phyloP scores from a whole-genome alignment of 2,888 invertebrate genomes.

The Polietes domitor region DNA sequence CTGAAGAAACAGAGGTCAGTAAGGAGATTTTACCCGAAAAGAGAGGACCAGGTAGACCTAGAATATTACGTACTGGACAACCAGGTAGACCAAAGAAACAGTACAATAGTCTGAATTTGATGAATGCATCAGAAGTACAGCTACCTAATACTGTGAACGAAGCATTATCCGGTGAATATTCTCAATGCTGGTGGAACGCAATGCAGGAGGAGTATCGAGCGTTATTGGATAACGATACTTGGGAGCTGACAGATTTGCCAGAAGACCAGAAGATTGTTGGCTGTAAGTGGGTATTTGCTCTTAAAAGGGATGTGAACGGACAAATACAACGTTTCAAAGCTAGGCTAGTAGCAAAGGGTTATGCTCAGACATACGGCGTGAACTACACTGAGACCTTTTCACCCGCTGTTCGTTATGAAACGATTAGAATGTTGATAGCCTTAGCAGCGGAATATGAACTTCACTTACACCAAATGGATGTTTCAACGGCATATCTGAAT shows the following conservation, averaged over 20 bases:
- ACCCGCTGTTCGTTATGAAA: slow-evolving; percentile 51
- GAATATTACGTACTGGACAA: too few species aligned
- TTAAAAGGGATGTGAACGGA: background rate
- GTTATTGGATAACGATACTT: background rate
- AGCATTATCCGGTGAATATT: background rate
- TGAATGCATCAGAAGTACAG: too few species aligned
- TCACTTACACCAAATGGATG: slow-evolving; percentile 58
- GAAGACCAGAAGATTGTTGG: background rate
- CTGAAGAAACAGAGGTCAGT: too few species aligned
- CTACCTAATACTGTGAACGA: background rate
- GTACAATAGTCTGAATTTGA: slow-evolving; percentile 16
- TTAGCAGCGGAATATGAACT: slow-evolving; percentile 18
- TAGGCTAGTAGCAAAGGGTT: background rate
- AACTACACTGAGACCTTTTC: slow-evolving; percentile 16
- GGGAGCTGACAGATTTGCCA: background rate
- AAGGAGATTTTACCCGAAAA: too few species aligned
- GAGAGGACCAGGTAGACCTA: too few species aligned
- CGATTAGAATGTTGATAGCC: background rate
- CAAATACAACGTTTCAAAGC: background rate
- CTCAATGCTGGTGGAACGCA: background rate
- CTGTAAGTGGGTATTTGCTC: slow-evolving; percentile 31
- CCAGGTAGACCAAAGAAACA: background rate
- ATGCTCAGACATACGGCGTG: background rate
- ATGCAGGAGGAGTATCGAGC: background rate
- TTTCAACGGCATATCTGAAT: slow-evolving; percentile 63